Percentiles rank a stretch among this genome's conserved stretches.
These are phyloP conservation scores for Pan paniscus DNA, from an alignment of 2,113 vertebrate species.

Conservation along the genomic window DNA sequence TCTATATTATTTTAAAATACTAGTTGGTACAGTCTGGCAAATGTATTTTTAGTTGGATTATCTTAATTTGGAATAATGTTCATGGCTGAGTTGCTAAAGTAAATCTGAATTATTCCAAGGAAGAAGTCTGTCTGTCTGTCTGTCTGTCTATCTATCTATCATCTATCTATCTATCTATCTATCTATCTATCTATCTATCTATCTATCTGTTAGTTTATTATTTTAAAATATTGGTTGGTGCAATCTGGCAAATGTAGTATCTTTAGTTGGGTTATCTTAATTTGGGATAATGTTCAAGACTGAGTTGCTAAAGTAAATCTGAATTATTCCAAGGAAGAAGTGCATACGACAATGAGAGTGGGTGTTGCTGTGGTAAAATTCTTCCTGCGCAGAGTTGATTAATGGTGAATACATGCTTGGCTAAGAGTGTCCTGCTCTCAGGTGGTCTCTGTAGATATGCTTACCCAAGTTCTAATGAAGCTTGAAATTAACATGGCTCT, in stretches of 20 bases:
- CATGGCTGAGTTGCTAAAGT: neutral
- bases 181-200: neutral
- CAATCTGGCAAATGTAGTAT: neutral
- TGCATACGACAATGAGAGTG: neutral
- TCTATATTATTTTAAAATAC: conserved; percentile 12
- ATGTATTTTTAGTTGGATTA: neutral
- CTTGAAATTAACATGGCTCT: conserved; percentile 54
- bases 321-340: neutral
- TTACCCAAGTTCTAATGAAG: conserved; percentile 46
- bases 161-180: neutral
- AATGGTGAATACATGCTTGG: conserved; percentile 24
- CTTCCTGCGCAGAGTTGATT: neutral
- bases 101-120: neutral
- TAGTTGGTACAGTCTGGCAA: neutral
- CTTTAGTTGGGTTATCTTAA: conserved; percentile 24
- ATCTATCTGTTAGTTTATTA: neutral
- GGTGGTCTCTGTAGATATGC: neutral
- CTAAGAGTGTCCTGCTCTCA: neutral
- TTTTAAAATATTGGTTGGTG: conserved; percentile 12
- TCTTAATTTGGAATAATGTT: conserved; percentile 18
- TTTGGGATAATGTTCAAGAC: neutral
- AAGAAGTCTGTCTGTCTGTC: neutral
- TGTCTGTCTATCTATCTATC: accelerated
- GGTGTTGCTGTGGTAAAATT: neutral
- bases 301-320: neutral